Conservation (phyloP, 1,140 invertebrate species). For the Anagrus nilaparvatae region DNA sequence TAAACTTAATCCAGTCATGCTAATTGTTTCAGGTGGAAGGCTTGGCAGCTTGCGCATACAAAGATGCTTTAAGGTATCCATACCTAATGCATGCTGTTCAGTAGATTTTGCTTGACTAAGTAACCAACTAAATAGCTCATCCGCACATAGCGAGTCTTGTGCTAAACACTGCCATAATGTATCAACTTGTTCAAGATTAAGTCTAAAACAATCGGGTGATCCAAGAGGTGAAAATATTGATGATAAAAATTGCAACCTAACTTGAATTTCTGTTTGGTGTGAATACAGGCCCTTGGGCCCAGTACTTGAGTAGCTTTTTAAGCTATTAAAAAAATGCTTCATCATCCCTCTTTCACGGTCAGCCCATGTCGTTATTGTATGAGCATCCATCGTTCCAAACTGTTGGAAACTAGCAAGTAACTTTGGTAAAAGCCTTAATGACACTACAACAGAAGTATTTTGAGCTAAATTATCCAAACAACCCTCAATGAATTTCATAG, state of each 20-base stretch:
- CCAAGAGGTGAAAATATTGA: conserved; percentile 84
- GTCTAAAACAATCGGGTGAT: conserved; percentile 78
- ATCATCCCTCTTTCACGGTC: conserved; percentile 85
- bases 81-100: conserved; percentile 80
- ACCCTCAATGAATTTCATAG: conserved; percentile 91
- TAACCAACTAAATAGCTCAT: conserved; percentile 88
- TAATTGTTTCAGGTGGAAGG: conserved; percentile 76
- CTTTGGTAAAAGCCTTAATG: conserved; percentile 77
- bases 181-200: conserved; percentile 83
- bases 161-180: conserved; percentile 84
- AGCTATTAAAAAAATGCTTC: conserved; percentile 82
- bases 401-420: conserved; percentile 86
- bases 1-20: conserved; percentile 80
- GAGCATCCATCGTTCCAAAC: conserved; percentile 70
- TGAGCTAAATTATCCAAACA: conserved; percentile 82
- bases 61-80: conserved; percentile 77
- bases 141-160: conserved; percentile 68
- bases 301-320: conserved; percentile 50
- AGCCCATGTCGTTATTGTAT: conserved; percentile 78
- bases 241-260: conserved; percentile 81
- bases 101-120: conserved; percentile 79
- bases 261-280: conserved; percentile 83
- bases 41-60: conserved; percentile 84
- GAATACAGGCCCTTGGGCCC: conserved; percentile 53
- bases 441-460: conserved; percentile 81